Evolutionary conservation across 2,113 vertebrate genomes (phyloP).

Genomic region (Rhineura floridana): DNA sequence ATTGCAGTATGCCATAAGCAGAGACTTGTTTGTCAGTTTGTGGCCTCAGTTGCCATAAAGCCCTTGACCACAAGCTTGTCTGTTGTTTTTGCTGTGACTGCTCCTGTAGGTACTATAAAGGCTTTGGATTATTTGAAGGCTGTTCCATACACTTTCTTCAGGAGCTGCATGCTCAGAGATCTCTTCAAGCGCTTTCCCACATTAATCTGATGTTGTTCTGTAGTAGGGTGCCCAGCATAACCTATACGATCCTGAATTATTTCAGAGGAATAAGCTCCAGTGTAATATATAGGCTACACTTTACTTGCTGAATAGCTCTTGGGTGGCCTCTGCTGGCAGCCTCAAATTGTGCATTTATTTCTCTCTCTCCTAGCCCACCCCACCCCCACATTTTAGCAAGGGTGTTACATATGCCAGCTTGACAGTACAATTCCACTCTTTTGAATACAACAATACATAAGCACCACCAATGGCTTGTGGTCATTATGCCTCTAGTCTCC

Average conservation of each 20-base stretch:
- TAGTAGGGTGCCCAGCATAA: rapidly evolving
- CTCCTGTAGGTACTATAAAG: too few relatives aligned
- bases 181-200: neutral
- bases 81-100: neutral
- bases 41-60: too few relatives aligned
- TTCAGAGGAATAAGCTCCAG: neutral
- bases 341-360: neutral
- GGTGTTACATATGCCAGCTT: neutral
- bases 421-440: neutral
- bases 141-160: neutral
- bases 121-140: neutral
- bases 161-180: neutral
- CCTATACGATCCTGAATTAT: neutral
- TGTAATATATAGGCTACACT: neutral
- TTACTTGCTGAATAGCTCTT: constrained; percentile 49
- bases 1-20: too few relatives aligned
- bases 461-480: neutral
- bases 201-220: neutral
- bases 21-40: too few relatives aligned
- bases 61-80: neutral
- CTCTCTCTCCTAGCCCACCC: rapidly evolving
- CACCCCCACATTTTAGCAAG: neutral
- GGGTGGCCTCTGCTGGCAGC: constrained; percentile 65
- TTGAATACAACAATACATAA: too few relatives aligned
- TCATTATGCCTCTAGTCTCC: neutral